These are phyloP conservation scores for Otis tarda DNA, from an alignment of 2,113 vertebrate species.

Conservation along the genomic window DNA sequence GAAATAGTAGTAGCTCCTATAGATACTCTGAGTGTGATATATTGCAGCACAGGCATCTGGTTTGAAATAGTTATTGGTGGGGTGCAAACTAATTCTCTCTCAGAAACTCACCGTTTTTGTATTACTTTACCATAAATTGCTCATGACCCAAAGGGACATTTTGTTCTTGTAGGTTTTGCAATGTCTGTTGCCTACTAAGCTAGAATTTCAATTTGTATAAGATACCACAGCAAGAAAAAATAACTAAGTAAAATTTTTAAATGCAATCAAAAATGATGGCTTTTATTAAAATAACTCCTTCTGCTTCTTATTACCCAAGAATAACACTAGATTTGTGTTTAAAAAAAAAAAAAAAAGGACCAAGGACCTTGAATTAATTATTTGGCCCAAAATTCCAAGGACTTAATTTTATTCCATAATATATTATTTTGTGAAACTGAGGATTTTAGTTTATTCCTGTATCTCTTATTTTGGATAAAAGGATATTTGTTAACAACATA, in stretches of 20 bases:
- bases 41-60: conserved; percentile 9
- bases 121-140: conserved; percentile 27
- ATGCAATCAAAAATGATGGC: neutral
- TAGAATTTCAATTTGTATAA: conserved; percentile 44
- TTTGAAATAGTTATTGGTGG: conserved; percentile 13
- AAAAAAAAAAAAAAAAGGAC: neutral
- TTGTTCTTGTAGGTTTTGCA: conserved; percentile 24
- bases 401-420: neutral
- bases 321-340: neutral
- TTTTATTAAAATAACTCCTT: neutral
- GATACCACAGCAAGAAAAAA: neutral
- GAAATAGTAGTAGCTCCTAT: neutral
- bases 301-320: neutral
- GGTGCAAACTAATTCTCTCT: conserved; percentile 9
- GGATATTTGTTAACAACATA: neutral
- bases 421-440: neutral
- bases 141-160: conserved; percentile 1
- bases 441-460: neutral
- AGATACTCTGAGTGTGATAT: conserved; percentile 23
- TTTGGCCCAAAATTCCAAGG: neutral
- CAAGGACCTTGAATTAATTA: neutral
- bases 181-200: conserved; percentile 6
- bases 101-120: conserved; percentile 25
- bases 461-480: neutral
- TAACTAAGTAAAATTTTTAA: neutral